Evolutionary conservation across 1,140 invertebrate genomes (phyloP), one percentile per base, ranked within the genome.

Genomic region (Pseudomyrmex sp.): DNA sequence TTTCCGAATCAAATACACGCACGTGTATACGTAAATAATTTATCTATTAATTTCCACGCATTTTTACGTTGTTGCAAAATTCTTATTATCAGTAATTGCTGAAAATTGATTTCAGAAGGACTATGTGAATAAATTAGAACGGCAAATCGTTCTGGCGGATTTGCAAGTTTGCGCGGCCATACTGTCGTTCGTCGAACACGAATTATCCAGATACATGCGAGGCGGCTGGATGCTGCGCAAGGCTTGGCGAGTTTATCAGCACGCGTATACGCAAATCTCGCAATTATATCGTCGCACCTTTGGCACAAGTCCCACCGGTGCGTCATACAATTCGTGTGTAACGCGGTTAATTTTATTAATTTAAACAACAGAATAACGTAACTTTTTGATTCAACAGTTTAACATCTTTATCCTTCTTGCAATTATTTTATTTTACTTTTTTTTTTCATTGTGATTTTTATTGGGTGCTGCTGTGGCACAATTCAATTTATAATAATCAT

Each of bases 231-330:
- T 96, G 82, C 92, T 97, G 62, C 92, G 97, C 12, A 96, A 96
- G 92, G 96, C 97, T 0, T 97, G 96, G 96, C 96, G 96, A 89
- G 95, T 96, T 80, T 97, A 97, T 91, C 96, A 97, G 76, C 95
- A 95, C 89, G 95, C 96, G 10, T 96, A 97, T 85, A 95, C 94
- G 68, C 95, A 97, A 85, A 95, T 97, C 61, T 91, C 94, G 1
- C 91, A 94, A 26, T 83, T 96, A 0, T 95, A 96, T 85, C 90
- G 93, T 52, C 93, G 93, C 83, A 92, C 92, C 13, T 95, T 94
- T 80, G 93, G 92, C 62, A 87, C 70, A 23, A 89, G 73, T 86
- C 90, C 92, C 7, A 91, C 90, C 7, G 92, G 92, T 93, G 83
- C 54, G 82, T 72, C 54, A 85, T 66, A 1, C 50, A 2, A 54